phyloP scores from a whole-genome alignment of 1,140 invertebrate species.

The Leptinotarsa lineolata region DNA sequence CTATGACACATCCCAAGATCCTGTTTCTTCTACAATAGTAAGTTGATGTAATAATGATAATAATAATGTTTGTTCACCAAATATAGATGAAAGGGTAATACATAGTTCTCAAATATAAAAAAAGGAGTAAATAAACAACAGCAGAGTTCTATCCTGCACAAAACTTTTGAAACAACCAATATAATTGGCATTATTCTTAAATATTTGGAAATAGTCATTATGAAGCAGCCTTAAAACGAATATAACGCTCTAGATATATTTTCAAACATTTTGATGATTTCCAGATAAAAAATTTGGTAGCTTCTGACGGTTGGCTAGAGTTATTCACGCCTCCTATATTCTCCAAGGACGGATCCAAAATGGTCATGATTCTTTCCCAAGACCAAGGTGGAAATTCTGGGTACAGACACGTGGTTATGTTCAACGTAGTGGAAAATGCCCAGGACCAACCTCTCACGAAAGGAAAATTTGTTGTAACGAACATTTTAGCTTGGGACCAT shows the following conservation, averaged over 20 bases:
- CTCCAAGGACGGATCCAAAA: conserved; percentile 59
- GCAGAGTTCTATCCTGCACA: too few relatives aligned
- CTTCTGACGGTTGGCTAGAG: conserved; percentile 74
- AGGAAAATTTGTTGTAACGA: conserved; percentile 76
- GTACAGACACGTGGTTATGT: conserved; percentile 70
- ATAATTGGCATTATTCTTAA: too few relatives aligned
- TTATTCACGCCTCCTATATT: conserved; percentile 64
- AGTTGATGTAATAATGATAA: too few relatives aligned
- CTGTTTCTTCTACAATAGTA: conserved; percentile 30
- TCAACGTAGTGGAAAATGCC: conserved; percentile 54
- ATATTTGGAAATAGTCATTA: too few relatives aligned
- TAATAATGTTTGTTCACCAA: too few relatives aligned
- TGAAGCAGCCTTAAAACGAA: too few relatives aligned
- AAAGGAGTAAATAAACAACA: too few relatives aligned
- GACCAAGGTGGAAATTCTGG: conserved; percentile 59
- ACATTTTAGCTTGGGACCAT: conserved; percentile 79
- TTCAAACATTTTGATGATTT: too few relatives aligned
- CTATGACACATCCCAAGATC: conserved; percentile 37
- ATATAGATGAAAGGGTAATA: too few relatives aligned
- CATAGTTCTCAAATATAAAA: too few relatives aligned
- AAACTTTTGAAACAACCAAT: too few relatives aligned
- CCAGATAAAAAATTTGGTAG: conserved; percentile 52
- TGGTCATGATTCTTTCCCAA: conserved; percentile 63
- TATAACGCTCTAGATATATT: too few relatives aligned
- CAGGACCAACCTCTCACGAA: conserved; percentile 66